A percentile compares a stretch with the other conserved stretches of the same genome.
These are phyloP conservation scores for Macrochelys suwanniensis DNA, from an alignment of 2,797 vertebrate genomes.

Conservation along the genomic window DNA sequence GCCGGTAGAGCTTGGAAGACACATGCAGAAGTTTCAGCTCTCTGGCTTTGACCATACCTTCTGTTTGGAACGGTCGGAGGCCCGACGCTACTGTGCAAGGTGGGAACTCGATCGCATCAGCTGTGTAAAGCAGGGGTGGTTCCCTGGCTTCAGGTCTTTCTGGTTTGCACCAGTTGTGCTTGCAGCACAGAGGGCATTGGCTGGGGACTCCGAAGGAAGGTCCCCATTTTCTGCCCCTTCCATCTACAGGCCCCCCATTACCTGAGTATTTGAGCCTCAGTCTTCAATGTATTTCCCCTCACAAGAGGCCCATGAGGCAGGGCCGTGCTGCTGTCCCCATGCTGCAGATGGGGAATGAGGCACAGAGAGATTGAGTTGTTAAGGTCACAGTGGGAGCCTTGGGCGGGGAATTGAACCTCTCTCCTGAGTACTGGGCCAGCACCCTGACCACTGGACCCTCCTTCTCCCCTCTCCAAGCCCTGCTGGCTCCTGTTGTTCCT, in stretches of 20 bases:
- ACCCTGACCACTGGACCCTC: background rate
- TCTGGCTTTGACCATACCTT: constrained; percentile 96
- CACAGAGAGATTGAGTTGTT: background rate
- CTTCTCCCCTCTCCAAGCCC: background rate
- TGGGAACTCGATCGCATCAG: constrained; percentile 18
- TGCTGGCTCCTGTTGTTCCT: background rate
- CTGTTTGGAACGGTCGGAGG: constrained; percentile 83
- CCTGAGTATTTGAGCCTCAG: background rate
- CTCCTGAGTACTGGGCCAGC: no score
- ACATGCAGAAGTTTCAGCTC: constrained; percentile 83
- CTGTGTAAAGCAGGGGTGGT: background rate
- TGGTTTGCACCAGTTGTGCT: background rate
- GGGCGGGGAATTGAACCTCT: background rate
- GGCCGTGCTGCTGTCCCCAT: background rate
- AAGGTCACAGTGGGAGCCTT: background rate
- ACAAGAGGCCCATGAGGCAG: background rate
- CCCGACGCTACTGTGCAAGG: constrained; percentile 82
- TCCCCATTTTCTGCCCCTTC: background rate
- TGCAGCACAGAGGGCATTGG: background rate
- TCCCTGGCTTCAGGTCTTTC: background rate
- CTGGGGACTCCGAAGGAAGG: background rate
- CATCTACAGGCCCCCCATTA: background rate
- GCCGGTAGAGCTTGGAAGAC: constrained; percentile 86
- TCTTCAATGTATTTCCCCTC: background rate
- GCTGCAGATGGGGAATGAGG: background rate